These are phyloP conservation scores for Pantelozetes paolii DNA, from an alignment of 2,888 invertebrate species.

Conservation along the genomic window DNA sequence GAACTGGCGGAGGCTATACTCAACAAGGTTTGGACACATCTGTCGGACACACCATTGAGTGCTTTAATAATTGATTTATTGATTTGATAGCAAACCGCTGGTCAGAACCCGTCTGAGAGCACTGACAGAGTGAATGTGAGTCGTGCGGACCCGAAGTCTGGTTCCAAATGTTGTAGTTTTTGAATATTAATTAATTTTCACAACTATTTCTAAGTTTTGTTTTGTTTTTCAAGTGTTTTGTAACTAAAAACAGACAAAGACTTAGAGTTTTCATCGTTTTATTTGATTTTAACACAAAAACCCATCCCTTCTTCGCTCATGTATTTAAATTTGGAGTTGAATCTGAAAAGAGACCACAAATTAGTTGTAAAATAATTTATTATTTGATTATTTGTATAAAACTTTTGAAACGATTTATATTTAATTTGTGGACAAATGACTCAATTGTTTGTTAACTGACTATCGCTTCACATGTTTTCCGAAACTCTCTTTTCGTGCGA, in stretches of 20 bases:
- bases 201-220: background rate
- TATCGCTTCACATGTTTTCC: no score
- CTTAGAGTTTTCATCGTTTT: constrained; percentile 17
- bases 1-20: constrained; percentile 91
- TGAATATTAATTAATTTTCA: constrained; percentile 6
- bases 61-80: no score
- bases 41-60: background rate
- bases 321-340: constrained; percentile 7
- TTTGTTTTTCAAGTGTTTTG: background rate
- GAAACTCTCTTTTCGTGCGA: no score
- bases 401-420: background rate
- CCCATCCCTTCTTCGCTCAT: constrained; percentile 6
- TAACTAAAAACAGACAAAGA: constrained; percentile 5
- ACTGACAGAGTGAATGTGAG: constrained; percentile 48
- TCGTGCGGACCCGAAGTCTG: constrained; percentile 45
- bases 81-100: constrained; percentile 47
- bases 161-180: constrained; percentile 46
- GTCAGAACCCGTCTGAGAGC: constrained; percentile 46
- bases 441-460: background rate
- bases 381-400: constrained; percentile 24
- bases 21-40: constrained; percentile 61
- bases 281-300: constrained; percentile 11
- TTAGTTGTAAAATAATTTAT: constrained; percentile 27
- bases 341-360: constrained; percentile 10
- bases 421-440: background rate